Conservation (phyloP, 2,888 invertebrate genomes). For the Erynnis tages region DNA sequence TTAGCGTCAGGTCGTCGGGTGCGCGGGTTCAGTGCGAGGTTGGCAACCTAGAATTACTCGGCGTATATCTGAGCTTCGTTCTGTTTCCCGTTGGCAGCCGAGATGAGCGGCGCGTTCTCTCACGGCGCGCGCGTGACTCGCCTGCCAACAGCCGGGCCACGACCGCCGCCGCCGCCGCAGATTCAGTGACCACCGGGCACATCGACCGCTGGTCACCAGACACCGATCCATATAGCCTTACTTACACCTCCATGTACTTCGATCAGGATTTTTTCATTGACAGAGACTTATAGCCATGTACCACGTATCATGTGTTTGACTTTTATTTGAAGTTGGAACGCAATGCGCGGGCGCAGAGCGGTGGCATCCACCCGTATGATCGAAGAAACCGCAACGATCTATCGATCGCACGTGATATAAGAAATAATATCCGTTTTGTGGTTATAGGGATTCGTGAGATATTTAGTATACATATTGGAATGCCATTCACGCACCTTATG, state of each 20-base stretch:
- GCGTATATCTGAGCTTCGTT: conserved; percentile 22
- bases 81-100: conserved; percentile 25
- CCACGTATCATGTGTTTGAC: no score
- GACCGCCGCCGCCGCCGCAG: background rate
- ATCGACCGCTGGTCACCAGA: background rate
- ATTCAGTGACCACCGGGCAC: background rate
- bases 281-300: no score
- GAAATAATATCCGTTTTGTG: conserved; percentile 14
- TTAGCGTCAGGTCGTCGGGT: conserved; percentile 13
- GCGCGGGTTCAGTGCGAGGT: conserved; percentile 18
- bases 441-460: conserved; percentile 11
- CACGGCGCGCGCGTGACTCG: conserved; percentile 38
- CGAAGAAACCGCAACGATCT: conserved; percentile 20
- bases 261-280: background rate
- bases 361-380: conserved; percentile 12
- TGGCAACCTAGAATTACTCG: conserved; percentile 22
- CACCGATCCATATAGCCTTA: background rate
- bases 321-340: conserved; percentile 4
- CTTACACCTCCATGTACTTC: conserved; percentile 2
- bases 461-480: background rate
- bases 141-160: conserved; percentile 28
- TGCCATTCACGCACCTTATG: conserved; percentile 5
- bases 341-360: conserved; percentile 1
- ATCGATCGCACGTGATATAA: conserved; percentile 25
- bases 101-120: conserved; percentile 37